Evolutionary conservation across 2,888 invertebrate species (phyloP).

Genomic region (Petrophora chlorosata): DNA sequence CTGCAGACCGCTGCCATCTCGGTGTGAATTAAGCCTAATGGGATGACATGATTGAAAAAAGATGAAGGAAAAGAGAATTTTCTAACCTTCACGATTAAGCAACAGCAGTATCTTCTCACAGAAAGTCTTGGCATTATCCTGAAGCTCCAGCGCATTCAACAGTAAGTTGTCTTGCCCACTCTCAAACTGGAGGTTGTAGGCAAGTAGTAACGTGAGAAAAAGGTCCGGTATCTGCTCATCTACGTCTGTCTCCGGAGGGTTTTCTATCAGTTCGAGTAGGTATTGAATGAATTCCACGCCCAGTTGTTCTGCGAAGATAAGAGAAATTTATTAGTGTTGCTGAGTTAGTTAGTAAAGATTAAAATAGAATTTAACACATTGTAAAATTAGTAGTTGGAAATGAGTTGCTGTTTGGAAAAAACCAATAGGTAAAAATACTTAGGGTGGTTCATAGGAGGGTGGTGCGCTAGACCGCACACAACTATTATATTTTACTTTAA

Average conservation of each 20-base stretch:
- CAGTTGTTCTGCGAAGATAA: conserved; percentile 87
- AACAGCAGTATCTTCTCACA: conserved; percentile 95
- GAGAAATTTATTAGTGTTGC: not conserved
- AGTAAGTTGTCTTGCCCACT: conserved; percentile 87
- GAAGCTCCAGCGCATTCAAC: conserved; percentile 87
- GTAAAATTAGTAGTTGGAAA: no score
- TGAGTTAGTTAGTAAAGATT: no score
- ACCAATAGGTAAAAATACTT: no score
- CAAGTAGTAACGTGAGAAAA: conserved; percentile 92
- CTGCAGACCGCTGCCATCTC: no score
- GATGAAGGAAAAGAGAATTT: no score
- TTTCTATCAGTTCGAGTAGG: conserved; percentile 91
- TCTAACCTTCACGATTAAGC: conserved; percentile 93
- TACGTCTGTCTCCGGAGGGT: conserved; percentile 90
- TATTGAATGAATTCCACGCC: conserved; percentile 92
- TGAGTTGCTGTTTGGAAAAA: no score
- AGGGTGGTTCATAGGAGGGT: no score
- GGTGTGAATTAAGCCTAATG: no score
- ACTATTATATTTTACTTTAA: no score
- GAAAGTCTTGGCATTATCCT: conserved; percentile 91
- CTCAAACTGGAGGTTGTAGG: conserved; percentile 95
- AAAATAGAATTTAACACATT: no score
- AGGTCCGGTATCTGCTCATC: conserved; percentile 94
- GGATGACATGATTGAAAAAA: no score
- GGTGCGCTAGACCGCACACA: no score